Evolutionary conservation across 2,888 invertebrate species (phyloP).

Genomic region (Idaea straminata): DNA sequence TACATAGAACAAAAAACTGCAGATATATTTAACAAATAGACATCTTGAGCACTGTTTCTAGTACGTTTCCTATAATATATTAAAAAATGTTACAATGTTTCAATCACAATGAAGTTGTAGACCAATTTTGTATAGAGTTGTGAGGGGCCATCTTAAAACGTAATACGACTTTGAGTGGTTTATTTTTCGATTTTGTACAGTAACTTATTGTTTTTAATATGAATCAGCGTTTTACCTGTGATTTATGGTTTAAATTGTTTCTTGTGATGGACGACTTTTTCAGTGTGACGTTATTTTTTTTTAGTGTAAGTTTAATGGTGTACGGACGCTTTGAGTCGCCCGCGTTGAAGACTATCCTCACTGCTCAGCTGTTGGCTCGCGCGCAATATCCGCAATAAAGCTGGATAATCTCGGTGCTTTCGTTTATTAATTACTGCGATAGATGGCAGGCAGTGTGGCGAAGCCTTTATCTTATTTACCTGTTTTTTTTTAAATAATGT

Average conservation of each 20-base stretch:
- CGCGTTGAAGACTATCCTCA: background rate
- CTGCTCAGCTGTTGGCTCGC: conserved; percentile 41
- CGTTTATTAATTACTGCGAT: background rate
- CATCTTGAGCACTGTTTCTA: background rate
- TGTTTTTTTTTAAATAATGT: conserved; percentile 23
- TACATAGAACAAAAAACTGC: background rate
- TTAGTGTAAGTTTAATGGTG: conserved; percentile 49
- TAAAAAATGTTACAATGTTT: background rate
- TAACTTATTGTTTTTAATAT: conserved; percentile 71
- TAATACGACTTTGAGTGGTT: conserved; percentile 61
- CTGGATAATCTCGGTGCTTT: background rate
- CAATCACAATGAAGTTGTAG: background rate
- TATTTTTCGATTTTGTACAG: conserved; percentile 66
- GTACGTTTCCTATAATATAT: too few relatives aligned
- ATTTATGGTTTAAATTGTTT: conserved; percentile 65
- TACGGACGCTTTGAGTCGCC: conserved; percentile 4
- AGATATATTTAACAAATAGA: background rate
- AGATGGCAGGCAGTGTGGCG: background rate
- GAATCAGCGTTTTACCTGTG: conserved; percentile 68
- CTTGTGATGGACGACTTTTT: conserved; percentile 55
- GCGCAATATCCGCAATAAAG: background rate
- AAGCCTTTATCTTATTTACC: background rate
- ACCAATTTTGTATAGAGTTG: background rate
- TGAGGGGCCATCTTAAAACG: conserved; percentile 8
- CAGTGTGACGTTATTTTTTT: conserved; percentile 43